Conservation (phyloP, 2,113 vertebrate genomes). For the Callipepla squamata region DNA sequence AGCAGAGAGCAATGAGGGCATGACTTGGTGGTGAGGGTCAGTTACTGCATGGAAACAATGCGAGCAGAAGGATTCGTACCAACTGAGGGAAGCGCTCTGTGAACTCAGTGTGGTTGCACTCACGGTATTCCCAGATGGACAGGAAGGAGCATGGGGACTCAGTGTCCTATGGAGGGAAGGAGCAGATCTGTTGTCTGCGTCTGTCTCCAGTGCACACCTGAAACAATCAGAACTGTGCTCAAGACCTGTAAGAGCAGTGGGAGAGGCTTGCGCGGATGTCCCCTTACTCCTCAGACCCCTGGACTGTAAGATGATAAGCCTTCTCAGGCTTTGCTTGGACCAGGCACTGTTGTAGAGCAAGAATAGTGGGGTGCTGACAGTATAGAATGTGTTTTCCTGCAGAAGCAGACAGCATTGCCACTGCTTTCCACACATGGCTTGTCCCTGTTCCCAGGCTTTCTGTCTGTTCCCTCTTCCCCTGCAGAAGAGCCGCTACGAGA, state of each 20-base stretch:
- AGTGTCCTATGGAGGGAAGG: not conserved
- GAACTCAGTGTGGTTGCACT: not conserved
- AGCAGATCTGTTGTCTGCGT: not conserved
- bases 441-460: conserved; percentile 20
- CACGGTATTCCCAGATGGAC: not conserved
- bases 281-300: not conserved
- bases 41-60: not conserved
- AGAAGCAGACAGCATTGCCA: not conserved
- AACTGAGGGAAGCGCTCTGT: not conserved
- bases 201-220: not conserved
- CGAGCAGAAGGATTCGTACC: not conserved
- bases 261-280: not conserved
- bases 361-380: not conserved
- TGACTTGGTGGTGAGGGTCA: not conserved
- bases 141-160: not conserved
- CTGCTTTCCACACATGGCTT: not conserved
- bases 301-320: not conserved
- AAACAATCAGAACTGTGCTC: not conserved
- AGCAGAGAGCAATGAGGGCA: not conserved
- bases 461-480: conserved; percentile 38
- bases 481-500: conserved; percentile 96
- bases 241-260: not conserved
- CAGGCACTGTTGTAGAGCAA: not conserved
- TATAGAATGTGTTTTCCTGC: not conserved
- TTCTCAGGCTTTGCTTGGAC: not conserved